Conservation (phyloP, 1,140 invertebrate genomes). For the Antheraea pernyi region DNA sequence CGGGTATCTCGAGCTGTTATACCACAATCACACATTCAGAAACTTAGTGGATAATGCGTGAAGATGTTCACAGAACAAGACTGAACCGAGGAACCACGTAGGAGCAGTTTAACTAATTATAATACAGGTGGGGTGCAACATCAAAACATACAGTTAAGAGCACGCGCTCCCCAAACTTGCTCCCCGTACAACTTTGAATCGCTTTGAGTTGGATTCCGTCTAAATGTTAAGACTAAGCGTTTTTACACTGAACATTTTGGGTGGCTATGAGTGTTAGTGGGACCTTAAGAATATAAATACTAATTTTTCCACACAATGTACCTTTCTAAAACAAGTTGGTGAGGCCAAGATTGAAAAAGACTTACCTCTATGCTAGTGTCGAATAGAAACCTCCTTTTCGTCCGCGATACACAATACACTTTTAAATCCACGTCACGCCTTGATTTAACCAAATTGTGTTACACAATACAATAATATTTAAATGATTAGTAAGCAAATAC, state of each 20-base stretch:
- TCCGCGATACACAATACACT: no score
- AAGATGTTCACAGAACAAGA: slow-evolving; percentile 1
- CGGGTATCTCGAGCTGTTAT: neutral
- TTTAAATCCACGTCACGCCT: no score
- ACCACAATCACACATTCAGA: slow-evolving; percentile 14
- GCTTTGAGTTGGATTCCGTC: slow-evolving; percentile 32
- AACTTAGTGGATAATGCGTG: slow-evolving; percentile 2
- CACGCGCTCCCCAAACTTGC: slow-evolving; percentile 50
- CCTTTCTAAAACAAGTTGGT: no score
- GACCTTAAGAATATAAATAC: no score
- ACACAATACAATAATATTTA: no score
- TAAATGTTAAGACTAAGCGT: slow-evolving; percentile 3
- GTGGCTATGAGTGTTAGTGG: no score
- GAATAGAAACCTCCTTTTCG: no score
- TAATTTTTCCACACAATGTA: no score
- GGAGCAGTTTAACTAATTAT: slow-evolving; percentile 57
- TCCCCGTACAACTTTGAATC: slow-evolving; percentile 44
- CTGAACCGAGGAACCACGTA: slow-evolving; percentile 16
- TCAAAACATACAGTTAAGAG: slow-evolving; percentile 40
- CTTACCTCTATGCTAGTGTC: no score
- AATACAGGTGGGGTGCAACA: slow-evolving; percentile 50
- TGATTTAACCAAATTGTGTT: no score
- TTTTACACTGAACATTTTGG: neutral
- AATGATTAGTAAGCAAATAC: no score
- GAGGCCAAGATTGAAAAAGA: no score